These are phyloP conservation scores for Tribolium freemani DNA, from an alignment of 2,888 invertebrate genomes.

Conservation along the genomic window DNA sequence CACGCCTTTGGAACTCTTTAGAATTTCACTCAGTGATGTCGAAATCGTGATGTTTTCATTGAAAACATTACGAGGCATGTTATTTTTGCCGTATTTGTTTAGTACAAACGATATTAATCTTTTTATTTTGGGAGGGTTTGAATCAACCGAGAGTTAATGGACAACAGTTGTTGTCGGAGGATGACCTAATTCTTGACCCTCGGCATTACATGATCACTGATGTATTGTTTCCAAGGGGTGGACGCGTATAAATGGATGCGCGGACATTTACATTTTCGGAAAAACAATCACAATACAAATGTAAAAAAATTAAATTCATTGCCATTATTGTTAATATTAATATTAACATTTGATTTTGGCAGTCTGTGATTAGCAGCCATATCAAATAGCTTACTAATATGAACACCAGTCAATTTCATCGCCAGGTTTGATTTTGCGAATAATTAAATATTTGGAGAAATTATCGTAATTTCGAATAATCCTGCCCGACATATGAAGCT, in stretches of 20 bases:
- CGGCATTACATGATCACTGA: background rate
- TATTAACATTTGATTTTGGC: no score
- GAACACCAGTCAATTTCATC: no score
- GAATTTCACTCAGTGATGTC: conserved; percentile 5
- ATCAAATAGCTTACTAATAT: no score
- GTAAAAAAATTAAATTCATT: background rate
- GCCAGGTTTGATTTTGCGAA: no score
- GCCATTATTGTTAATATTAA: no score
- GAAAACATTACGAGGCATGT: conserved; percentile 8
- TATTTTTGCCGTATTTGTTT: conserved; percentile 28
- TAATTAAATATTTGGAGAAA: no score
- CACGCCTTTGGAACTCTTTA: conserved; percentile 13
- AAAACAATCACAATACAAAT: background rate
- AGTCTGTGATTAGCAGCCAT: no score
- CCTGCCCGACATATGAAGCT: background rate
- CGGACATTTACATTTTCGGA: background rate
- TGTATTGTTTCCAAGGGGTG: background rate
- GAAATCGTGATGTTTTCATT: conserved; percentile 29
- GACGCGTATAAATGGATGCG: background rate
- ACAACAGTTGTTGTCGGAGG: conserved; percentile 17
- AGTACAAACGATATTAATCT: conserved; percentile 27
- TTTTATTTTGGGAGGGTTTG: conserved; percentile 11
- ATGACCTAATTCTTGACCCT: conserved; percentile 12
- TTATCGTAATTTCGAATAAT: no score
- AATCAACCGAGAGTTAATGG: conserved; percentile 20